These are phyloP conservation scores for Ambastaia sidthimunki DNA, from an alignment of 2,797 vertebrate species.

Conservation along the genomic window DNA sequence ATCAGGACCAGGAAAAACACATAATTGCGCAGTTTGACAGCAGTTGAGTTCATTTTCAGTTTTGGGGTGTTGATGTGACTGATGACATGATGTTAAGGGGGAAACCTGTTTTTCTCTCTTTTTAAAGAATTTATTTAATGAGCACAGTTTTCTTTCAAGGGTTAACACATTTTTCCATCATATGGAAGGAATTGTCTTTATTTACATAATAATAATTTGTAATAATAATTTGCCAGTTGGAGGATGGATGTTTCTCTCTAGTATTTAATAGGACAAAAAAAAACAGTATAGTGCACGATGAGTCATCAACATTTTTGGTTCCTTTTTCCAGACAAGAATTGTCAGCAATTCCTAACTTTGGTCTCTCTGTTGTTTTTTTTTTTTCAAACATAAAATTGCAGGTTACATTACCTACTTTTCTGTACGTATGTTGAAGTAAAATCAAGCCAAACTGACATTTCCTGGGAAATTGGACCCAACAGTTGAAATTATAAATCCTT, in stretches of 20 bases:
- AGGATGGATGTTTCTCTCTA: neutral
- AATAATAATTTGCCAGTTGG: neutral
- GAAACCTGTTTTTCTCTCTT: neutral
- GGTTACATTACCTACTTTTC: no score
- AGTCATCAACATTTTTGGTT: neutral
- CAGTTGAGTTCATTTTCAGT: constrained; percentile 43
- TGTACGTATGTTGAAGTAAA: no score
- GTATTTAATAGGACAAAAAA: neutral
- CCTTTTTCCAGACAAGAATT: neutral
- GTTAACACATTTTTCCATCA: no score
- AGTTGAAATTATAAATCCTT: no score
- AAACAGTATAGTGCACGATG: neutral
- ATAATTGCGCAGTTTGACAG: constrained; percentile 60
- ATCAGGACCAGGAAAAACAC: constrained; percentile 55
- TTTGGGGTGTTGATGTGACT: constrained; percentile 34
- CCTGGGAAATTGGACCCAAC: no score
- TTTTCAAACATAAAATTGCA: no score
- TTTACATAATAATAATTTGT: neutral
- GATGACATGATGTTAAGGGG: constrained; percentile 37
- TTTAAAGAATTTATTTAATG: no score
- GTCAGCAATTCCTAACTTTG: no score
- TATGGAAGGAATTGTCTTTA: neutral
- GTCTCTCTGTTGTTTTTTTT: no score
- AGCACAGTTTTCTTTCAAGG: no score
- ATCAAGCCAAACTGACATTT: no score